A percentile compares a stretch with the other conserved stretches of the same genome.
Conservation (phyloP, 2,113 vertebrate genomes). For the Mystacornis crossleyi region DNA sequence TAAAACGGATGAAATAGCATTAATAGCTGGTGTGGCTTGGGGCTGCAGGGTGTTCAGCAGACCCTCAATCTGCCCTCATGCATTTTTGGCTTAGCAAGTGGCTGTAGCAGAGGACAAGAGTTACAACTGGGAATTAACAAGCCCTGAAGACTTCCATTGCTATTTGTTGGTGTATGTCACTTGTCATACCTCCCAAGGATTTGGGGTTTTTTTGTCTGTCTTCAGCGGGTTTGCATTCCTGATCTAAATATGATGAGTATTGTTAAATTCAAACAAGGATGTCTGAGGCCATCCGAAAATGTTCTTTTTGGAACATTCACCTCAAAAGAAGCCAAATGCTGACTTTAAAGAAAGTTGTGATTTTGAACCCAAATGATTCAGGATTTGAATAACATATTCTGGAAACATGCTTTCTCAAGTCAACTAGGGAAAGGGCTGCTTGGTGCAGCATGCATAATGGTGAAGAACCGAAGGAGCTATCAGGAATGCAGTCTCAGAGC, state of each 20-base stretch:
- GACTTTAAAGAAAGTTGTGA: background rate
- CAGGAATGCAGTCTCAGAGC: background rate
- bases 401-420: background rate
- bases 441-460: background rate
- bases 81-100: background rate
- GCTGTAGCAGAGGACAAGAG: background rate
- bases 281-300: background rate
- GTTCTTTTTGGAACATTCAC: background rate
- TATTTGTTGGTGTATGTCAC: background rate
- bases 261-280: background rate
- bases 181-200: background rate
- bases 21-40: background rate
- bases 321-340: background rate
- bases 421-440: background rate
- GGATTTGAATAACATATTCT: constrained; percentile 8
- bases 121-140: background rate
- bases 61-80: background rate
- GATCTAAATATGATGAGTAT: background rate
- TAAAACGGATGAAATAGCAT: background rate
- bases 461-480: background rate
- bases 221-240: background rate
- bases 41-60: background rate
- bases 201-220: background rate
- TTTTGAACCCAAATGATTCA: constrained; percentile 14
- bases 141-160: background rate